phyloP scores from a whole-genome alignment of 2,888 invertebrate genomes.

The Lissonota sp. region DNA sequence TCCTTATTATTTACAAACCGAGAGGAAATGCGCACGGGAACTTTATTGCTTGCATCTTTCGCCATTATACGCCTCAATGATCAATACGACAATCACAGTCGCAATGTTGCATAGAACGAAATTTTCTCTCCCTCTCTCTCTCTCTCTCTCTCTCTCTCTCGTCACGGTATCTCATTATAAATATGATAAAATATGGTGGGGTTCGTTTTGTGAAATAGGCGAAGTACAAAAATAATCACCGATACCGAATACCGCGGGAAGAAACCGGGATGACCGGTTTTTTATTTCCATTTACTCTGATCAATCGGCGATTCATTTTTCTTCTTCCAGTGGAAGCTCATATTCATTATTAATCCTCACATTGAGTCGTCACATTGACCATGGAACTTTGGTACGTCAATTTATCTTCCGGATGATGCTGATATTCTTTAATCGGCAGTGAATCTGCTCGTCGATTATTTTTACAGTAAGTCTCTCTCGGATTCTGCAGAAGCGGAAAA shows the following conservation, averaged over 20 bases:
- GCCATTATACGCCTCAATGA: background rate
- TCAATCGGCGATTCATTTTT: background rate
- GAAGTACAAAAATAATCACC: conserved; percentile 48
- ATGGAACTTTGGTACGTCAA: background rate
- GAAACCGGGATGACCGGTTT: background rate
- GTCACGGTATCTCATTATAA: conserved; percentile 63
- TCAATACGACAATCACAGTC: conserved; percentile 20
- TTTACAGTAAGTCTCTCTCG: background rate
- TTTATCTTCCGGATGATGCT: background rate
- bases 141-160: too few relatives aligned
- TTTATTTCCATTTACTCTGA: background rate
- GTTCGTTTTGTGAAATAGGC: conserved; percentile 18
- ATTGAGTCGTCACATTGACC: conserved; percentile 31
- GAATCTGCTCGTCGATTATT: background rate
- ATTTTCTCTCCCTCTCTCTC: background rate
- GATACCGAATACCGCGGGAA: conserved; percentile 31
- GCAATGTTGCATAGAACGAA: conserved; percentile 40
- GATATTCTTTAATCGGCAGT: background rate
- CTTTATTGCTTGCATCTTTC: conserved; percentile 20
- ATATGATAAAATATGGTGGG: conserved; percentile 35
- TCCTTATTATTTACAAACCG: conserved; percentile 8
- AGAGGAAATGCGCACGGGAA: conserved; percentile 3
- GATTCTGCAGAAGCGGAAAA: conserved; percentile 35
- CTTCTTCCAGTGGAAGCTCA: background rate
- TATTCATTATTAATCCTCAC: conserved; percentile 18